Evolutionary conservation across 64 coral and sea anemone genomes (phyloP), one percentile per base, ranked within the genome.

Genomic region (Actinia equina): DNA sequence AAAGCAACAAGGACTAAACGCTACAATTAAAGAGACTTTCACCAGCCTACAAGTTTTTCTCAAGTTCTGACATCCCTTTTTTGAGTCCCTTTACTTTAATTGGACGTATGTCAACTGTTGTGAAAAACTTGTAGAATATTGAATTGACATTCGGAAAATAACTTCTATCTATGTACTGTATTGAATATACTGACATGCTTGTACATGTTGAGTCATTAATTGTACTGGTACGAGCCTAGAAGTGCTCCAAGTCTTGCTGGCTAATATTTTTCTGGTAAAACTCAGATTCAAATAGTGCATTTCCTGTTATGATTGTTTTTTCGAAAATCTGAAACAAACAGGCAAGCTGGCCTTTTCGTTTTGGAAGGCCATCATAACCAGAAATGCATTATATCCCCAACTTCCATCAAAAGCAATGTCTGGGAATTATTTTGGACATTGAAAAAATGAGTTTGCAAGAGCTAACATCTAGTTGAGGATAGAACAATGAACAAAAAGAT

Each of bases 11-110:
- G n/a, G 69, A 1, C 69, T 74, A 74, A 74, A 74, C 13, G 41
- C 69, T 74, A 41, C n/a, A 69, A 74, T 42, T 37, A 37, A 1
- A 74, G 69, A 74, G 26, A 74, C 69, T 30, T 27, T 41, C 26
- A 74, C 69, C 26, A 30, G 69, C 25, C 69, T 74, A 41, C 26
- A 74, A 74, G 69, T 74, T 74, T 74, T 74, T 74, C 69, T 74
- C 69, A 74, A 74, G 42, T n/a, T n/a, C 25, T 74, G 69, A 74
- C 69, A 74, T 41, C 25, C 42, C 69, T 74, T 8, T 65, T 65
- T 23, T n/a, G 62, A 9, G 62, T 23, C 22, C 20, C 62, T 74
- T 37, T 13, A 26, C 3, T 0, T 37, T 74, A 30, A 26, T 15
- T 74, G 13, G 14, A 27, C 20, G 69, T 25, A 74, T 74, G 69